A percentile compares a stretch with the other conserved stretches of the same genome.
phyloP scores from a whole-genome alignment of 2,797 vertebrate species.

The Acestrorhynchus altus region DNA sequence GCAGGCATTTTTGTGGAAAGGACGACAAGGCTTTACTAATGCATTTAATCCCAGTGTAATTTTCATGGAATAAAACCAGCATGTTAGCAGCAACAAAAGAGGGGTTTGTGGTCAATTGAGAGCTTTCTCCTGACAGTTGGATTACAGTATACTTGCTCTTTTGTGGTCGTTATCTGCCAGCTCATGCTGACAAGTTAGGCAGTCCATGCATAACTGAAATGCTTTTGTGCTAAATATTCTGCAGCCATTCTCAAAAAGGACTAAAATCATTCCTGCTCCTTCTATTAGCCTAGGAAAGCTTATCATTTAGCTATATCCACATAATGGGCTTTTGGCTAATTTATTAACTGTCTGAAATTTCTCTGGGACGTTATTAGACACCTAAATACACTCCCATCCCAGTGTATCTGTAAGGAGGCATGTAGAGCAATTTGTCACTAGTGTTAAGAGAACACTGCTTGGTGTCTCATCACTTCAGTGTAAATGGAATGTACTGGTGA shows the following conservation, averaged over 20 bases:
- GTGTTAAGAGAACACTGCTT: constrained; percentile 79
- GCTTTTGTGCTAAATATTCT: constrained; percentile 54
- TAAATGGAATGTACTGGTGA: constrained; percentile 88
- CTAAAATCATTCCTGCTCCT: constrained; percentile 40
- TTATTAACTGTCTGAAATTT: not conserved
- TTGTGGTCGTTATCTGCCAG: constrained; percentile 53
- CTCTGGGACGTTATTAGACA: too few species aligned
- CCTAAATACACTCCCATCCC: not conserved
- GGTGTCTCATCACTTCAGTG: constrained; percentile 89
- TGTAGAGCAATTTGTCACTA: constrained; percentile 81
- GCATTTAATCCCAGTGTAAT: constrained; percentile 69
- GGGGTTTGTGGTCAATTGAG: constrained; percentile 57
- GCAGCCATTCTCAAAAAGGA: constrained; percentile 35
- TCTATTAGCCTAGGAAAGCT: constrained; percentile 6
- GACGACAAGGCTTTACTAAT: constrained; percentile 56
- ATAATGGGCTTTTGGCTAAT: not conserved
- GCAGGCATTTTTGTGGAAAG: constrained; percentile 67
- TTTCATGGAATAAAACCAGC: constrained; percentile 62
- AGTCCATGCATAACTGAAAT: constrained; percentile 65
- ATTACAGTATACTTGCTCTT: constrained; percentile 57
- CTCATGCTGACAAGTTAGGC: constrained; percentile 54
- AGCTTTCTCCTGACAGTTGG: constrained; percentile 64
- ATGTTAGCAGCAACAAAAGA: constrained; percentile 66
- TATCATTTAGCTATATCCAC: not conserved
- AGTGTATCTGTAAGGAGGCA: constrained; percentile 46